Percentiles rank a stretch among this genome's conserved stretches.
Evolutionary conservation across 2,113 vertebrate genomes (phyloP).

Genomic region (Zapus hudsonius): DNA sequence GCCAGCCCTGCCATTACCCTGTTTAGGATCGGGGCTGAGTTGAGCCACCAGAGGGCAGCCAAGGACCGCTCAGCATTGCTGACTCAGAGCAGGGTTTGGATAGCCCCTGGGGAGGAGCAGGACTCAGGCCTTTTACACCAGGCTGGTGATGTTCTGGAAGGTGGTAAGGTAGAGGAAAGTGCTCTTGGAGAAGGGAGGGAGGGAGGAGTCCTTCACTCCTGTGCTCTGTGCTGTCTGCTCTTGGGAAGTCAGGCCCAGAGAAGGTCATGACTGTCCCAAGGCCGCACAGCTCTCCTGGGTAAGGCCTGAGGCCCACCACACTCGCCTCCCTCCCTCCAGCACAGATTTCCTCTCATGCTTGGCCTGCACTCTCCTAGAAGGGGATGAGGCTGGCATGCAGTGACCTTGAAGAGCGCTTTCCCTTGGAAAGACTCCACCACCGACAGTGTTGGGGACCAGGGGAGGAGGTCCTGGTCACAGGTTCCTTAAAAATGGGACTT

Average conservation of each 20-base stretch:
- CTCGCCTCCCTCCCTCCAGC: not conserved
- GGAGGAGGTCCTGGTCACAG: not conserved
- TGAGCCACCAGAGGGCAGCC: slow-evolving; percentile 60
- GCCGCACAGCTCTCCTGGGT: not conserved
- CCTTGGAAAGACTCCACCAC: too few relatives aligned
- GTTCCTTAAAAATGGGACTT: not conserved
- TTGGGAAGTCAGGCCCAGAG: not conserved
- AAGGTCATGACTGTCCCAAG: not conserved
- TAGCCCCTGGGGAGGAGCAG: not conserved
- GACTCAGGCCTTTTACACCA: not conserved
- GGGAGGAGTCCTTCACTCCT: not conserved
- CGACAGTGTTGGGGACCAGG: too few relatives aligned
- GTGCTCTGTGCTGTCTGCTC: not conserved
- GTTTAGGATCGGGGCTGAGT: not conserved
- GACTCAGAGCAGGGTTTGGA: not conserved
- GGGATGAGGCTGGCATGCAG: not conserved
- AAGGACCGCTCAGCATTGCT: not conserved
- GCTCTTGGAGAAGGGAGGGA: not conserved
- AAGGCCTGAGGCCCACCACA: not conserved
- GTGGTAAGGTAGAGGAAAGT: not conserved
- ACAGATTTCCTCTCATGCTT: not conserved
- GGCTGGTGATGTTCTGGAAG: not conserved
- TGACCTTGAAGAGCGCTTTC: not conserved
- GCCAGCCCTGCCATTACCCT: not conserved
- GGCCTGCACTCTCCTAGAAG: not conserved